Base-by-base conservation (phyloP, 2,888 invertebrate species). In the Scaptomyza flava region DNA sequence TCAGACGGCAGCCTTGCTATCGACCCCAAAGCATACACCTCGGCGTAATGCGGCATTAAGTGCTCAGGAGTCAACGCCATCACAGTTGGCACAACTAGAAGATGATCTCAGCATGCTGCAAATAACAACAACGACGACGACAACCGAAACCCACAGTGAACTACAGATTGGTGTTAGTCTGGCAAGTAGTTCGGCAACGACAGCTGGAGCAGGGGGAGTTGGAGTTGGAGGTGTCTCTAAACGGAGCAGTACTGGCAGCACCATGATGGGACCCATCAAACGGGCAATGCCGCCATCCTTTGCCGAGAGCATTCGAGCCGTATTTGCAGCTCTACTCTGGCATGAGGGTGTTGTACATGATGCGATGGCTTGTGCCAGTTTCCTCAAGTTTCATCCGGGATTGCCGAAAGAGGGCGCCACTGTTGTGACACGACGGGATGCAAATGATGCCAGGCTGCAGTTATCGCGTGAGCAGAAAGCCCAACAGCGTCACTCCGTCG, bases 301-400 rank as follows among this genome's bases (percentile, higher is more conserved):
- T 56, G 98, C 98, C 0, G 98, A 98, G 91, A 96, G 97, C 79
- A 92, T 98, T 23, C 93, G 99, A n/a, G 97, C 98, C 0, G 96
- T 98, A 6, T 99, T 99, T 92, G 98, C 99, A 0, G 98, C 99
- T 0, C 95, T 99, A 82, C 93, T 99, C 1, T 99, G 99, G 98
- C 99, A 99, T 90, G 98, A 99, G 93, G 95, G 98, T 12, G 95
- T 99, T 48, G 98, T 99, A 0, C 98, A 98, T 90, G 99, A 99
- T 91, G 98, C 99, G 6, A 99, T 99, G 95, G 98, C 99, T 0
- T 98, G 98, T 90, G 98, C 99, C 0, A 97, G 98, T 0, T 99
- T 98, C 90, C 93, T 99, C 8, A 98, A 98, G 92, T 99, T 99
- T 90, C 96, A 97, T 91, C 98, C 97, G 0, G 94, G 95, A 33